These are phyloP conservation scores for Melanotaenia pygmaea DNA, from an alignment of 2,797 vertebrate genomes.

Conservation along the genomic window DNA sequence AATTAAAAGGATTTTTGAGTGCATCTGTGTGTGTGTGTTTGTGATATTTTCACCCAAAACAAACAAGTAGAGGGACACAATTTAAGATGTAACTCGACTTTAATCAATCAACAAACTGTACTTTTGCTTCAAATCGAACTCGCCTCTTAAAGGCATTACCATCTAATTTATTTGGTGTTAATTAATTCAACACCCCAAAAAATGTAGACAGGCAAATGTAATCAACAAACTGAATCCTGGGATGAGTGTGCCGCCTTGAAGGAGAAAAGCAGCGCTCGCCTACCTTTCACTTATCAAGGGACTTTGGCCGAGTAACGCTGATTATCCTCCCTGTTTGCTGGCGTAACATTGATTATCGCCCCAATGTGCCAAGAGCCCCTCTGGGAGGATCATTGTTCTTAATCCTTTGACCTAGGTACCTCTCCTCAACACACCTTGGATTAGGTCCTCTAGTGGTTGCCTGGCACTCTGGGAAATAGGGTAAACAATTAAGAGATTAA, in stretches of 20 bases:
- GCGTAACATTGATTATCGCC: constrained; percentile 78
- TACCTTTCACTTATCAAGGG: constrained; percentile 66
- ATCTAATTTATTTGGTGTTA: background rate
- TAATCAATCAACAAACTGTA: background rate
- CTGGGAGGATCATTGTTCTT: constrained; percentile 81
- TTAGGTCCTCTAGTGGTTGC: constrained; percentile 63
- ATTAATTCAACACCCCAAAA: constrained; percentile 9
- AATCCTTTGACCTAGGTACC: constrained; percentile 81
- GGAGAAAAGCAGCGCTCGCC: constrained; percentile 37
- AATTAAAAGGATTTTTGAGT: constrained; percentile 19
- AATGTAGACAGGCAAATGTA: constrained; percentile 10
- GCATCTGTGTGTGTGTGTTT: constrained; percentile 9
- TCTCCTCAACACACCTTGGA: constrained; percentile 78
- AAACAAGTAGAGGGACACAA: background rate
- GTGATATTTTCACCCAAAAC: constrained; percentile 15
- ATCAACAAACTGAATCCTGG: constrained; percentile 35
- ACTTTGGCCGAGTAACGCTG: constrained; percentile 70
- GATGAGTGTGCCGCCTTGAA: constrained; percentile 24
- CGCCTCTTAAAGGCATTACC: constrained; percentile 10
- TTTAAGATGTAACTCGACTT: background rate
- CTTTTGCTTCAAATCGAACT: constrained; percentile 15
- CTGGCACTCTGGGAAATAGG: constrained; percentile 72
- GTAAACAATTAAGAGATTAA: constrained; percentile 84
- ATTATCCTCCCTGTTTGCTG: constrained; percentile 77
- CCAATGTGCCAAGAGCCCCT: constrained; percentile 72